Evolutionary conservation across 1,140 invertebrate genomes (phyloP).

Genomic region (Drosophila paulistorum): DNA sequence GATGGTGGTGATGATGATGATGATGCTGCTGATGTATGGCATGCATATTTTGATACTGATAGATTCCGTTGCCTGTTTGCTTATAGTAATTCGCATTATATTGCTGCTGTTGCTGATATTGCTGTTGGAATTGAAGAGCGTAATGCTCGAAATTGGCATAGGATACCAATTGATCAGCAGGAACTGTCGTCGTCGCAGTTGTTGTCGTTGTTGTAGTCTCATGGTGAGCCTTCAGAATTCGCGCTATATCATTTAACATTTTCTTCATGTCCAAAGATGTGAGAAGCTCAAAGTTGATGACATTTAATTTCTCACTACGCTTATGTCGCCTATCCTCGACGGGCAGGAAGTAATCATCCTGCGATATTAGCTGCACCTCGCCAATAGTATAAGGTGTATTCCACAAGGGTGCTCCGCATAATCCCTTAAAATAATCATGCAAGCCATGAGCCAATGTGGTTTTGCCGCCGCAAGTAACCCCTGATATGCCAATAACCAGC

Average conservation of each 20-base stretch:
- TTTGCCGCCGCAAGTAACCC: conserved; percentile 92
- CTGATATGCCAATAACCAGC: conserved; percentile 89
- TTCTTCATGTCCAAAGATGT: conserved; percentile 89
- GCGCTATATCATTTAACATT: conserved; percentile 84
- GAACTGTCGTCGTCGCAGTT: conserved; percentile 16
- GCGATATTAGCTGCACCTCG: conserved; percentile 86
- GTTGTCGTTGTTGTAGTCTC: conserved; percentile 32
- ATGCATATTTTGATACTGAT: conserved; percentile 33
- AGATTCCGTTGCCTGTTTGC: conserved; percentile 24
- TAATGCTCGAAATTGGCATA: conserved; percentile 75
- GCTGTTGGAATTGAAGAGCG: conserved; percentile 64
- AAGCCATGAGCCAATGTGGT: conserved; percentile 88
- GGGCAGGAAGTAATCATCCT: conserved; percentile 91
- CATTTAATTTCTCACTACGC: conserved; percentile 87
- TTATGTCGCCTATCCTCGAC: conserved; percentile 87
- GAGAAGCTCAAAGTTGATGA: conserved; percentile 91
- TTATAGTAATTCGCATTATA: conserved; percentile 53
- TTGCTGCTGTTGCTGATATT: conserved; percentile 60
- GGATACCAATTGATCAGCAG: conserved; percentile 38
- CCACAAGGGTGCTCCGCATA: conserved; percentile 60
- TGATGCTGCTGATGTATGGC: conserved; percentile 33
- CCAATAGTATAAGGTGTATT: conserved; percentile 81
- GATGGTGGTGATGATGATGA: conserved; percentile 36
- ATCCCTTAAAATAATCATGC: conserved; percentile 83
- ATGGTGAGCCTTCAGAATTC: conserved; percentile 57